Conservation (phyloP, 2,888 invertebrate genomes). For the Ariolimax columbianus region DNA sequence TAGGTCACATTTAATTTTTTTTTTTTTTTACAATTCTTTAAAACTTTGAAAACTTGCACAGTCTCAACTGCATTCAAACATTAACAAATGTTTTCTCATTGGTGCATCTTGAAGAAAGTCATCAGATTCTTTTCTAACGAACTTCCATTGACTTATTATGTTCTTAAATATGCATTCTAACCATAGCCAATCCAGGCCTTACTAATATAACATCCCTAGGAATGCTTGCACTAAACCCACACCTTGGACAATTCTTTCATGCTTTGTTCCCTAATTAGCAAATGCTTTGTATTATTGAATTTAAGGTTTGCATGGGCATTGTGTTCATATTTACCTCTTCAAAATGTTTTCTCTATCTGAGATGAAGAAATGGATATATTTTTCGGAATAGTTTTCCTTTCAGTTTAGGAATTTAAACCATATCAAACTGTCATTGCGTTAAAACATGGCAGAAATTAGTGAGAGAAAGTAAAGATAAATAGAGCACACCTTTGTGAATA, state of each 20-base stretch:
- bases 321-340: not conserved
- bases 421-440: too few relatives aligned
- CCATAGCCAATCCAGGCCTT: not conserved
- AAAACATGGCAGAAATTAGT: too few relatives aligned
- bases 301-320: not conserved
- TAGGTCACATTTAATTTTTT: conserved; percentile 40
- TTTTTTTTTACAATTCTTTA: conserved; percentile 4
- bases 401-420: too few relatives aligned
- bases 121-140: not conserved
- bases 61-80: not conserved
- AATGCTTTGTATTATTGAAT: not conserved
- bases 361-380: too few relatives aligned
- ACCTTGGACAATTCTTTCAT: not conserved
- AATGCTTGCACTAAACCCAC: conserved; percentile 16
- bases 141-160: not conserved
- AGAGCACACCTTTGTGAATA: too few relatives aligned
- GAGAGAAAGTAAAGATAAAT: too few relatives aligned
- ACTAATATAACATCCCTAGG: too few relatives aligned
- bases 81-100: not conserved
- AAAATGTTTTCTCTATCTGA: not conserved
- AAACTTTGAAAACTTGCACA: conserved; percentile 1
- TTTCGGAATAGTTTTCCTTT: too few relatives aligned
- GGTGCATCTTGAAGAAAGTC: conserved; percentile 5
- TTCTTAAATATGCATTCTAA: not conserved
- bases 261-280: not conserved